Percentiles rank a stretch among this genome's conserved stretches.
Evolutionary conservation across 92 coral and sea anemone genomes (phyloP).

Genomic region (Phymanthus crucifer): DNA sequence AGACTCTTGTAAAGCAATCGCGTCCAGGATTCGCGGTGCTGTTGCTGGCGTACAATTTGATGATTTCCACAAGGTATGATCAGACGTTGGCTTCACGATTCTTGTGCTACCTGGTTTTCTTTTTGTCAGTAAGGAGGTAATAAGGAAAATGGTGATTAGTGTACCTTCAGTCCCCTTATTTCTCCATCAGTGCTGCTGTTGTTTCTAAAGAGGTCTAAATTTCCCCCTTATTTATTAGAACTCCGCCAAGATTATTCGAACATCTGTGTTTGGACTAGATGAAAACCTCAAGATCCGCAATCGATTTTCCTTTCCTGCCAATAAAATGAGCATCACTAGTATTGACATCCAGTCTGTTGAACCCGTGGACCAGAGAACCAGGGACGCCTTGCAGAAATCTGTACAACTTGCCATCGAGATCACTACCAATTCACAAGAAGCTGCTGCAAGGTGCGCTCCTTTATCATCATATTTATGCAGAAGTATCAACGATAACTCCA

Average conservation of each 20-base stretch:
- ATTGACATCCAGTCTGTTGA: constrained; percentile 99
- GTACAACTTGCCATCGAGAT: constrained; percentile 99
- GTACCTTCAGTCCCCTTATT: no score
- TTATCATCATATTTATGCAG: no score
- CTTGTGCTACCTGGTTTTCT: neutral
- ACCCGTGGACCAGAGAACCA: constrained; percentile 97
- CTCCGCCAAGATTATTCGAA: constrained; percentile 97
- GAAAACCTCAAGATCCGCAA: constrained; percentile 94
- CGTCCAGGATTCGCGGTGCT: constrained; percentile 98
- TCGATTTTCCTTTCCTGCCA: constrained; percentile 92
- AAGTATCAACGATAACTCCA: no score
- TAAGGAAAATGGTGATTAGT: neutral
- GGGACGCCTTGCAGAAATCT: constrained; percentile 96
- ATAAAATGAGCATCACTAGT: constrained; percentile 89
- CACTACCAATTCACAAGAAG: constrained; percentile 98
- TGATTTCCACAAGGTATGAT: constrained; percentile 96
- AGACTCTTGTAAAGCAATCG: constrained; percentile 98
- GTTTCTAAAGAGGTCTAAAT: no score
- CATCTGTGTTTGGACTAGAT: constrained; percentile 97
- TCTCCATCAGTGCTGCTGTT: no score
- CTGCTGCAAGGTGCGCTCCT: constrained; percentile 84
- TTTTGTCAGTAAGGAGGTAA: neutral
- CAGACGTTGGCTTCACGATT: neutral
- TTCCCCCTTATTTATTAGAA: constrained; percentile 78
- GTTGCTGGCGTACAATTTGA: constrained; percentile 99